Evolutionary conservation across 2,888 invertebrate species (phyloP).

Genomic region (Spicauda simplicius): DNA sequence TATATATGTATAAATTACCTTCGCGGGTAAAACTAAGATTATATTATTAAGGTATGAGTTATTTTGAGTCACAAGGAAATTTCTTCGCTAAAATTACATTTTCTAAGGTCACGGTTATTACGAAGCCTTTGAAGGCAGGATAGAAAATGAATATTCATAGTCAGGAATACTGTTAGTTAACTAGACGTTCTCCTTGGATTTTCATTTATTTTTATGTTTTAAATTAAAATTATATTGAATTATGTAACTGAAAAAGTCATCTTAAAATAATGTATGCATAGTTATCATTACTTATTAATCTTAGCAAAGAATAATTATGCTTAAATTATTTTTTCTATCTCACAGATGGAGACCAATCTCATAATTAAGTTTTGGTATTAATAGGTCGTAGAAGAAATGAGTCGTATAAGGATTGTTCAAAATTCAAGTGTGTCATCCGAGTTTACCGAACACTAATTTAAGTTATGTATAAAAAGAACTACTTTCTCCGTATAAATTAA

Average conservation of each 20-base stretch:
- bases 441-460: too few species aligned
- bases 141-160: conserved; percentile 26
- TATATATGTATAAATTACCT: neutral
- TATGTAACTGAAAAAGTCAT: neutral
- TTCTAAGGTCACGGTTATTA: conserved; percentile 24
- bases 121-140: conserved; percentile 25
- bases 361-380: too few species aligned
- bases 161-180: conserved; percentile 18
- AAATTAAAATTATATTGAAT: conserved; percentile 1
- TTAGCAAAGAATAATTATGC: too few species aligned
- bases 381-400: too few species aligned
- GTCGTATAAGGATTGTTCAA: too few species aligned
- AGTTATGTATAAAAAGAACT: too few species aligned
- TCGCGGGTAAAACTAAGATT: neutral
- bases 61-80: conserved; percentile 12
- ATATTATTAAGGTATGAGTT: conserved; percentile 1
- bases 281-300: too few species aligned
- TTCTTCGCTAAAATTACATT: conserved; percentile 13
- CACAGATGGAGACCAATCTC: too few species aligned
- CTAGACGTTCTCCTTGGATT: conserved; percentile 1
- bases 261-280: too few species aligned
- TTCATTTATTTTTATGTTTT: neutral
- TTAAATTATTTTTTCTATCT: too few species aligned
- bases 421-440: too few species aligned
- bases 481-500: too few species aligned